Evolutionary conservation across 1,140 invertebrate genomes (phyloP), one percentile per base, ranked within the genome.

Genomic region (Drosophila varians): DNA sequence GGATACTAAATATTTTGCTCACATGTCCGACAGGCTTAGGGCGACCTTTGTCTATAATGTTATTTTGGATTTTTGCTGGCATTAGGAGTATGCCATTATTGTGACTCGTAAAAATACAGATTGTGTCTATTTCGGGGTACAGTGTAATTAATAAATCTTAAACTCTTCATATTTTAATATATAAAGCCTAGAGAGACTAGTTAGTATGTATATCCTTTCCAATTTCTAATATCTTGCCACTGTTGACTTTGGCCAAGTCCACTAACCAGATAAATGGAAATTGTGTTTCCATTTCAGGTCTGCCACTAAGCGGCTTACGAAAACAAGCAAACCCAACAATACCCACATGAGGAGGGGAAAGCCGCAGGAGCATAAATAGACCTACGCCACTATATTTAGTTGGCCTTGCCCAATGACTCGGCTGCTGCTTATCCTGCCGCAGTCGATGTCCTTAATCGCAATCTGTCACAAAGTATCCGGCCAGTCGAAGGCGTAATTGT

Each of bases 271-370:
- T 31, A 54, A 72, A 62, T 58, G 12, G 19, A 49, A 49, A 14
- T 28, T 28, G 31, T 45, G 51, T 25, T 31, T 57, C 25, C 16
- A 28, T 45, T 61, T 58, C 18, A 23, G 25, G 19, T 42, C 36
- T 49, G 36, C 18, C 12, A 45, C 48, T 84, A 78, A 78, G 71
- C 58, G 28, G 62, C 58, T 74, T 83, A 57, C 26, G 49, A 45
- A 57, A 54, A 38, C 60, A 34, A 75, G n/a, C 28, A 31, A 21
- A 21, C 4, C n/a, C n/a, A n/a, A 21, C 21, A 21, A 21, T 21
- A 31, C 28, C 11, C 28, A n/a, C 28, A 31, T 31, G 28, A 9
- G 1, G 28, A 9, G 14, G 11, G 12, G 3, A 45, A 43, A 14
- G 14, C 21, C 36, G 21, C 42, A 71, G 51, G 72, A 72, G 48